Percentiles rank a stretch among this genome's conserved stretches.
phyloP scores from a whole-genome alignment of 2,888 invertebrate genomes.

The Physocephala rufipes region DNA sequence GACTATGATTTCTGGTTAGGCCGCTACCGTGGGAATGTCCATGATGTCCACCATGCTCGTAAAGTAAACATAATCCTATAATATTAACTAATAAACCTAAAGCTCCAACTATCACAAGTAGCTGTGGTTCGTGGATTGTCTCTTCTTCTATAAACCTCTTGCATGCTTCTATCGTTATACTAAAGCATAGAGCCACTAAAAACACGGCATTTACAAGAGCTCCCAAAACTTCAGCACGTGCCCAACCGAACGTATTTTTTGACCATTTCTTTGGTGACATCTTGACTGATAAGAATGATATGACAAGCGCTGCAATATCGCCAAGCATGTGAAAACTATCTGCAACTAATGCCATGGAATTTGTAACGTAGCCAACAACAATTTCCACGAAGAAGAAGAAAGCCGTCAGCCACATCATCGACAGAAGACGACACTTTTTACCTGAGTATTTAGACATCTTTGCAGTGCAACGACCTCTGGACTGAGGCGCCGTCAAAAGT shows the following conservation, averaged over 20 bases:
- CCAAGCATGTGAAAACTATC: slow-evolving; percentile 99
- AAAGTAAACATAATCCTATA: slow-evolving; percentile 90
- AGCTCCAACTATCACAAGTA: slow-evolving; percentile 88
- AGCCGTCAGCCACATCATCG: slow-evolving; percentile 92
- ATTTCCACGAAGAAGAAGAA: slow-evolving; percentile 96
- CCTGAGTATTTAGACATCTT: slow-evolving; percentile 84
- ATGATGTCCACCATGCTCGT: slow-evolving; percentile 80
- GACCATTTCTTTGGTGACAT: slow-evolving; percentile 98
- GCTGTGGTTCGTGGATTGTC: slow-evolving; percentile 81
- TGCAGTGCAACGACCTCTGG: too few species aligned
- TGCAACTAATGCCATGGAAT: slow-evolving; percentile 96
- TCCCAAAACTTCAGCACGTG: slow-evolving; percentile 96
- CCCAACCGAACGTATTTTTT: slow-evolving; percentile 99
- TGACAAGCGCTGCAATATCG: slow-evolving; percentile 94
- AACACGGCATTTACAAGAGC: slow-evolving; percentile 98
- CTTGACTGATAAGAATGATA: slow-evolving; percentile 96
- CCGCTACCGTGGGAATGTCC: slow-evolving; percentile 67
- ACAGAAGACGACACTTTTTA: slow-evolving; percentile 89
- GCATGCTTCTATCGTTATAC: slow-evolving; percentile 96
- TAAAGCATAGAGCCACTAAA: slow-evolving; percentile 96
- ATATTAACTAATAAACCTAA: slow-evolving; percentile 93
- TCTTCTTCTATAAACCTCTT: slow-evolving; percentile 86
- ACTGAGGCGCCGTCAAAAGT: too few species aligned
- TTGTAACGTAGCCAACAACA: slow-evolving; percentile 93
- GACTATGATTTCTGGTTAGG: slow-evolving; percentile 63